Evolutionary conservation across 64 coral and sea anemone genomes (phyloP).

Genomic region (Actinia equina): DNA sequence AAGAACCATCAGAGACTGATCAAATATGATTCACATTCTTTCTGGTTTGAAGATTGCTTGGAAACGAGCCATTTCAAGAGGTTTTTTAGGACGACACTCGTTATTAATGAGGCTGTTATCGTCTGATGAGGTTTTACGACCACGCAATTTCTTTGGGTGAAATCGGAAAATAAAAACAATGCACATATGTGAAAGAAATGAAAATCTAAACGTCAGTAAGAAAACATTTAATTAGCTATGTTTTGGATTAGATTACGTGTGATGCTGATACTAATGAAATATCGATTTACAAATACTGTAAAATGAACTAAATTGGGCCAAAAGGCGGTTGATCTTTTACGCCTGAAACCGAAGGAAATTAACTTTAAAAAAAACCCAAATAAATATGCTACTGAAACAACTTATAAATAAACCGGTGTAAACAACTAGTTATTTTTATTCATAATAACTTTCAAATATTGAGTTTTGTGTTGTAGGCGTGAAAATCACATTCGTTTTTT

Average conservation of each 20-base stretch:
- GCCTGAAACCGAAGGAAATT: too few relatives aligned
- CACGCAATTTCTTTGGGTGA: not conserved
- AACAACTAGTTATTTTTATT: too few relatives aligned
- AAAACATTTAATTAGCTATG: not conserved
- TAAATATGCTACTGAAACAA: too few relatives aligned
- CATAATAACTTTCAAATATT: too few relatives aligned
- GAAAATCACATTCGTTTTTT: too few relatives aligned
- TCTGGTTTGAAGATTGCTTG: not conserved
- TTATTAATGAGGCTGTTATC: not conserved
- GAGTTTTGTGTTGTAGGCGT: too few relatives aligned
- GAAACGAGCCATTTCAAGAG: not conserved
- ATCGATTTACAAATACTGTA: too few relatives aligned
- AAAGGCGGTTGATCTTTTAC: too few relatives aligned
- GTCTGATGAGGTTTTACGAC: not conserved
- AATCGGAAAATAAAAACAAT: not conserved
- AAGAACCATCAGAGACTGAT: not conserved
- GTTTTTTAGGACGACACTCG: not conserved
- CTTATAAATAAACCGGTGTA: too few relatives aligned
- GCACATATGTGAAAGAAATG: not conserved
- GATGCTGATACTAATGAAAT: not conserved
- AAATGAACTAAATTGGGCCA: too few relatives aligned
- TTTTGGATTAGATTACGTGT: constrained; percentile 2
- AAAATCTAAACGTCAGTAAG: not conserved
- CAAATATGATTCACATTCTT: not conserved
- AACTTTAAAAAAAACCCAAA: too few relatives aligned